These are phyloP conservation scores for Phenganax marumi DNA, from an alignment of 92 coral and sea anemone species.

Conservation along the genomic window DNA sequence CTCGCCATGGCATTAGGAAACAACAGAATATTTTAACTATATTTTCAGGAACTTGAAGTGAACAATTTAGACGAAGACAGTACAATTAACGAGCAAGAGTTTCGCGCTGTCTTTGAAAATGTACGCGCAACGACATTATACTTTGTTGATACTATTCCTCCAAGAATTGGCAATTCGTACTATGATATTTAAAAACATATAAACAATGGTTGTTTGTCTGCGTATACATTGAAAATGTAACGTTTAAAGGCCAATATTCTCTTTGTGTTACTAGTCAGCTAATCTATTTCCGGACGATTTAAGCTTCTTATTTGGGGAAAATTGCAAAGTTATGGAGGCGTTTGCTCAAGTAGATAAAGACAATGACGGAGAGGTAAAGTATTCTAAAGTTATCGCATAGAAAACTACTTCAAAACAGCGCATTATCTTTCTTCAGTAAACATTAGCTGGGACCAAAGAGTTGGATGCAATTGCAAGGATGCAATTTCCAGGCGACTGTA, in stretches of 20 bases:
- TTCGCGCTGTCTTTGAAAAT: conserved; percentile 79
- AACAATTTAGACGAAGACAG: conserved; percentile 98
- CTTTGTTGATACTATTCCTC: neutral
- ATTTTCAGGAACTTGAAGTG: conserved; percentile 78
- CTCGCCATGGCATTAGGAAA: too few species aligned
- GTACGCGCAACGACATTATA: conserved; percentile 52
- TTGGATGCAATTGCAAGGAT: neutral
- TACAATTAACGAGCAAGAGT: conserved; percentile 81
- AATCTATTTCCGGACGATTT: conserved; percentile 81
- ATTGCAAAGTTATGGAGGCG: conserved; percentile 82
- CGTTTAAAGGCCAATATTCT: neutral
- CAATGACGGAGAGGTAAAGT: conserved; percentile 87
- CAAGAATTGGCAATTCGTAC: too few species aligned
- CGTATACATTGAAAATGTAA: neutral
- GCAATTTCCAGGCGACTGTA: neutral
- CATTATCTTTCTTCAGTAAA: too few species aligned
- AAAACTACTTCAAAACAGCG: too few species aligned
- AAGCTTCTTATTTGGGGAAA: conserved; percentile 74
- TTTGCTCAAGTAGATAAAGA: conserved; percentile 94
- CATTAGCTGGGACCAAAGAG: neutral
- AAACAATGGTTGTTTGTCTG: conserved; percentile 1
- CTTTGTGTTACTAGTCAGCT: conserved; percentile 56
- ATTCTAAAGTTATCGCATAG: too few species aligned
- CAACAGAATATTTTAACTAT: neutral
- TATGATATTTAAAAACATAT: too few species aligned